Base-by-base conservation (phyloP, 1,140 invertebrate species). In the Eufriesea mexicana region DNA sequence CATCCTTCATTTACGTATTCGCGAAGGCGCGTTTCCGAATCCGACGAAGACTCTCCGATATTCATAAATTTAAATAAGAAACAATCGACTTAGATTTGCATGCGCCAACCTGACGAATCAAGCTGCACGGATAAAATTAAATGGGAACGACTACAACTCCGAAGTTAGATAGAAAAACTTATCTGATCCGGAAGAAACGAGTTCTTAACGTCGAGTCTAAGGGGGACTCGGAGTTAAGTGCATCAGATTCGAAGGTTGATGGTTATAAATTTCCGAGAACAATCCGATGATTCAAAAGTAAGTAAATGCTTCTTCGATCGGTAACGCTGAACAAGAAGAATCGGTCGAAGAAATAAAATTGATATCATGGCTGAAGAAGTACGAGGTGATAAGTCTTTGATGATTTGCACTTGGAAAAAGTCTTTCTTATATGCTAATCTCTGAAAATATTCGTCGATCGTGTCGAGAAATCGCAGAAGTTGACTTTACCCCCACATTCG, bases 151-250 rank as follows among this genome's bases (percentile, higher is more conserved):
- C 14, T 12, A n/a, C 9, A 25, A 14, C n/a, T 25, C 0, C 14
- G 16, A 70, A 70, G 45, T 70, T 70, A 49, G 67, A 70, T 70
- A 70, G 45, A 42, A 70, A 49, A 68, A 68, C 66, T 68, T 68
- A 45, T 42, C 12, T n/a, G 66, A 68, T 68, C 66, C 66, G 10
- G 66, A n/a, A 68, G 42, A 68, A 68, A 35, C 23, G n/a, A 68
- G 66, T 45, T 68, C 23, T 68, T 68, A 68, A 68, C 28, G 42
- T 47, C n/a, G 12, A 14, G 23, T n/a, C 35, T 28, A 18, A 62
- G 61, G 2, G 35, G 12, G 16, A 68, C 35, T 14, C 23, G 42
- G 42, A 28, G 18, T 64, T 64, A 35, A 64, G 28, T 42, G 14
- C 42, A 67, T 67, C 35, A 4, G 35, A 7, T 35, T 62, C 2